These are phyloP conservation scores for Grantiella picta DNA, from an alignment of 2,113 vertebrate genomes.

Conservation along the genomic window DNA sequence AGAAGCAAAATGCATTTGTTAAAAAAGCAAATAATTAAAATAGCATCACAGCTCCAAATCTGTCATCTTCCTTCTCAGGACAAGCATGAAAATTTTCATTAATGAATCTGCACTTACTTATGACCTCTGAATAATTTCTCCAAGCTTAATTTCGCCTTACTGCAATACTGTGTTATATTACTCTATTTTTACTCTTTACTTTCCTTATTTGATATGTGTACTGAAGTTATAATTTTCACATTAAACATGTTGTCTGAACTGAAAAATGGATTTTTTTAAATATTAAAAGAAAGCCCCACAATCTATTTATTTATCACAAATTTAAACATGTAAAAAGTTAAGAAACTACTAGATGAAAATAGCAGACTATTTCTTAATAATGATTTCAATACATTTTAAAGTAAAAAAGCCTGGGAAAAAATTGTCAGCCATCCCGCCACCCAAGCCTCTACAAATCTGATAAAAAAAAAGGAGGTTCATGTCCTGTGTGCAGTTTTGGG, in stretches of 20 bases:
- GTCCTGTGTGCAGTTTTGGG: neutral
- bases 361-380: neutral
- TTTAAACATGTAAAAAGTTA: neutral
- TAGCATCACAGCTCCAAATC: neutral
- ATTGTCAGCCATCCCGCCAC: neutral
- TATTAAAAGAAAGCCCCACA: neutral
- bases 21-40: conserved; percentile 34
- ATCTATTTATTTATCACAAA: neutral
- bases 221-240: neutral
- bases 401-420: neutral
- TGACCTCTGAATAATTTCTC: conserved; percentile 35
- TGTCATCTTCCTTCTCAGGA: conserved; percentile 18
- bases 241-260: neutral
- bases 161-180: neutral
- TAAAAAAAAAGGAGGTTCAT: neutral
- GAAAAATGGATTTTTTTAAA: neutral
- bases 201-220: neutral
- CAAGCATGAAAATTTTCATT: conserved; percentile 6
- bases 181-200: neutral
- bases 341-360: neutral
- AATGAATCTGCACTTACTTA: conserved; percentile 12
- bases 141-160: neutral
- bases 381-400: neutral
- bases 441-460: neutral
- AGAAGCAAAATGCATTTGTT: neutral